Base-by-base conservation (phyloP, 2,797 vertebrate genomes). In the Rhodeus uyekii region DNA sequence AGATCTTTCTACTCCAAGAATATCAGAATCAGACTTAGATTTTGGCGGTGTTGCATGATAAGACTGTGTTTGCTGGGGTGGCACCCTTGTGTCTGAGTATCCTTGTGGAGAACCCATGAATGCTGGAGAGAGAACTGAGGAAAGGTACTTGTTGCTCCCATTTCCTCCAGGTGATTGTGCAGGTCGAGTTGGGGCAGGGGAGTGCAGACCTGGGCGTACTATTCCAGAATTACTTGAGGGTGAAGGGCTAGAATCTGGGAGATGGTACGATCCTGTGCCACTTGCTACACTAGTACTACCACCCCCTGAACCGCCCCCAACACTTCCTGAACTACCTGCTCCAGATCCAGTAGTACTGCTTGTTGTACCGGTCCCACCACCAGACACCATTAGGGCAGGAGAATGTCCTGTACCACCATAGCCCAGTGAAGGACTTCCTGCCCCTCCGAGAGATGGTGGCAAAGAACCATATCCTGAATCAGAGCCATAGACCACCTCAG, bases 191-290 rank as follows among this genome's bases (percentile, higher is more conserved):
- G 94, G 92, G 1, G 94, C 94, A 0, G 97, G 96, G 0, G 97
- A 97, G 72, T 97, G 96, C 55, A 98, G 87, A 67, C 92, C 91
- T 1, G 96, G 94, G 0, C 93, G 94, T 69, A 94, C 94, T 76
- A 96, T 95, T 53, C 93, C 88, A 80, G 93, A 92, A 86, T 81
- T 92, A 72, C 91, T 86, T 67, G 92, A 92, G 16, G 93, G 95
- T 0, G 96, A 97, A 0, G 95, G 95, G 90, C 95, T 97, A n/a
- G 96, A 96, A 24, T 96, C 89, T 72, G 90, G 90, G 69, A 94
- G 87, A 67, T 94, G 94, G 88, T 92, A 95, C 16, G 93, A 91
- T 68, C 87, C 90, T 46, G 87, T 91, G 73, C 87, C 89, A 82
- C 90, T 91, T 65, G 88, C 86, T 81, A 86, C 88, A 80, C 76